Evolutionary conservation across 2,888 invertebrate genomes (phyloP).

Genomic region (Himalopsyche anomala): DNA sequence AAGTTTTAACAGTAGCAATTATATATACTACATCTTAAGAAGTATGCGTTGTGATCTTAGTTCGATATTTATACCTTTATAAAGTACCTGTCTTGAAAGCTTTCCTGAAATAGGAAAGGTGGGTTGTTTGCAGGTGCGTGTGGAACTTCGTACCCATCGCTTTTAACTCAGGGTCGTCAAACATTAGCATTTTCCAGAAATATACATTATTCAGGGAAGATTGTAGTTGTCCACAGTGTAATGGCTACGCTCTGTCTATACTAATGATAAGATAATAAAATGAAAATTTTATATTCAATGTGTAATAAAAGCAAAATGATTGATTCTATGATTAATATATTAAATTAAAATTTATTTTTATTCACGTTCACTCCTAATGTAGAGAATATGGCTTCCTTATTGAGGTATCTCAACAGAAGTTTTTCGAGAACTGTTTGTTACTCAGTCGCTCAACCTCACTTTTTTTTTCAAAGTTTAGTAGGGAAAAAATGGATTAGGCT

Average conservation of each 20-base stretch:
- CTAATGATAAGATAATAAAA: background rate
- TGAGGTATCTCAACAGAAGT: too few relatives aligned
- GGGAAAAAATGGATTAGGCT: too few relatives aligned
- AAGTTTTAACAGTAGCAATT: background rate
- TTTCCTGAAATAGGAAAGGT: background rate
- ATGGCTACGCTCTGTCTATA: background rate
- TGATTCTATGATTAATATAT: too few relatives aligned
- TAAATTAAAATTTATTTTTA: too few relatives aligned
- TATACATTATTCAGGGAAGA: constrained; percentile 8
- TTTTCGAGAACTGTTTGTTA: too few relatives aligned
- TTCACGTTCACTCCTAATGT: too few relatives aligned
- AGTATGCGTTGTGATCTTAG: background rate
- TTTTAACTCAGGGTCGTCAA: constrained; percentile 11
- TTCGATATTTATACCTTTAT: background rate
- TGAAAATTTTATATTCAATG: background rate
- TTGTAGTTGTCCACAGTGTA: constrained; percentile 10
- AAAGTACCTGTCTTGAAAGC: background rate
- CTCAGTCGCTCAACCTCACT: too few relatives aligned
- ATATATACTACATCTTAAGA: background rate
- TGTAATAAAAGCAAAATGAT: too few relatives aligned
- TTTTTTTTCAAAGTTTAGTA: too few relatives aligned
- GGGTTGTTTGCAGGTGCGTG: background rate
- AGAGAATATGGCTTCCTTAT: too few relatives aligned
- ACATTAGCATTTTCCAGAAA: constrained; percentile 27
- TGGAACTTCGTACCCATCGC: background rate